Conservation (phyloP, 2,113 vertebrate genomes). For the Periophthalmus modestus region DNA sequence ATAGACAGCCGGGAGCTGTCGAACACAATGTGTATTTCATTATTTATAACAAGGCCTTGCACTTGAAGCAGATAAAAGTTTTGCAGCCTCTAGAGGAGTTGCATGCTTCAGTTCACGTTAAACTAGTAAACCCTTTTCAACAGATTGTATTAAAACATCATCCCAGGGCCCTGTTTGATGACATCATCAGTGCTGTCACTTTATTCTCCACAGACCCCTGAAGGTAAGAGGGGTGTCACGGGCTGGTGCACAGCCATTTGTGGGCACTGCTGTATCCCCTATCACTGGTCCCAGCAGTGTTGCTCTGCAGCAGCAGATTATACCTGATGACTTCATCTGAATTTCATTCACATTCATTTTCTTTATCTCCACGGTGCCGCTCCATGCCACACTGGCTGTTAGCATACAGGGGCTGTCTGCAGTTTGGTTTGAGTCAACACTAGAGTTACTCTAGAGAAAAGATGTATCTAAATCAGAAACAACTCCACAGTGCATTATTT, state of each 20-base stretch:
- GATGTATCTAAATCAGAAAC: neutral
- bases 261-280: constrained; percentile 47
- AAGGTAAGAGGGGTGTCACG: constrained; percentile 22
- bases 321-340: constrained; percentile 74
- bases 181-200: constrained; percentile 76
- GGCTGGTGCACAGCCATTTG: constrained; percentile 53
- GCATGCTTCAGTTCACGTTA: constrained; percentile 64
- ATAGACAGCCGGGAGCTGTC: constrained; percentile 58
- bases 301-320: constrained; percentile 63
- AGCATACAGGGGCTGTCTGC: constrained; percentile 26
- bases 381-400: constrained; percentile 43
- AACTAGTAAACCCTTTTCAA: constrained; percentile 53
- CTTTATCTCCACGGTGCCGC: constrained; percentile 49
- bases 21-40: constrained; percentile 63
- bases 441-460: neutral
- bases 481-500: neutral
- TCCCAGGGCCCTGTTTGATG: constrained; percentile 70
- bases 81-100: constrained; percentile 65
- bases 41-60: constrained; percentile 58
- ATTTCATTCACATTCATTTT: constrained; percentile 73
- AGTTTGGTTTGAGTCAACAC: neutral
- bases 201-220: constrained; percentile 34
- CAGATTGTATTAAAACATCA: constrained; percentile 49
- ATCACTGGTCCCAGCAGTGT: constrained; percentile 50
- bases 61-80: constrained; percentile 43